Conservation (phyloP, 1,140 invertebrate species). For the Gryon sp. region DNA sequence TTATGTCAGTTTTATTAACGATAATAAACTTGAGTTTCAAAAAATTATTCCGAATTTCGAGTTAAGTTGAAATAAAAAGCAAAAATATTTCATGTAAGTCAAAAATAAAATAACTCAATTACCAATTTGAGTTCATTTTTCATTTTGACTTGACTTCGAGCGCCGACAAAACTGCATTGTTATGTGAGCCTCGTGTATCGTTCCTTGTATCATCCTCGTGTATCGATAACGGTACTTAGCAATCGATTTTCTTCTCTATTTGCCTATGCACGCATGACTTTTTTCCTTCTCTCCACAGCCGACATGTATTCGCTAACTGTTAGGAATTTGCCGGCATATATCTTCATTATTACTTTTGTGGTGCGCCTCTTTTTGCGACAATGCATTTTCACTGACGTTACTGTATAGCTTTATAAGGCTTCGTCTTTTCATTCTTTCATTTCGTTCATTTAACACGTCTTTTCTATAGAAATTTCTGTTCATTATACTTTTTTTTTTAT, state of each 20-base stretch:
- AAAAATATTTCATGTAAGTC: too few species aligned
- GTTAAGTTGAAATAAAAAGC: too few species aligned
- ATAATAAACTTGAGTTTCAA: too few species aligned
- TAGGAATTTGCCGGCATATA: constrained; percentile 19
- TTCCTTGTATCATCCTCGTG: constrained; percentile 13
- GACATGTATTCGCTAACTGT: constrained; percentile 25
- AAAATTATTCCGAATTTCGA: too few species aligned
- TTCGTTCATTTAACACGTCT: not conserved
- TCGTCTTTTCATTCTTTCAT: not conserved
- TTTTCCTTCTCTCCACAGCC: too few species aligned
- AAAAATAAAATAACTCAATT: too few species aligned
- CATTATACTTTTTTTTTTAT: too few species aligned
- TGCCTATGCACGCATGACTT: constrained; percentile 13
- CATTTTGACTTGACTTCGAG: not conserved
- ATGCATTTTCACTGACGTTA: constrained; percentile 12
- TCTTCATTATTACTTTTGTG: constrained; percentile 34
- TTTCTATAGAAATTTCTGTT: not conserved
- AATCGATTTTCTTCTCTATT: constrained; percentile 41
- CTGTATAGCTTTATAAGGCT: constrained; percentile 1
- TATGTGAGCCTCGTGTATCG: not conserved
- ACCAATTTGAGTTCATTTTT: too few species aligned
- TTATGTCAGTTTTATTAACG: too few species aligned
- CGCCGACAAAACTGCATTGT: not conserved
- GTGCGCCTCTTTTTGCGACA: constrained; percentile 17
- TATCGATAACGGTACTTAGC: constrained; percentile 45